Evolutionary conservation across 2,888 invertebrate genomes (phyloP), one percentile per base, ranked within the genome.

Genomic region (Parapristionchus giblindavisi): DNA sequence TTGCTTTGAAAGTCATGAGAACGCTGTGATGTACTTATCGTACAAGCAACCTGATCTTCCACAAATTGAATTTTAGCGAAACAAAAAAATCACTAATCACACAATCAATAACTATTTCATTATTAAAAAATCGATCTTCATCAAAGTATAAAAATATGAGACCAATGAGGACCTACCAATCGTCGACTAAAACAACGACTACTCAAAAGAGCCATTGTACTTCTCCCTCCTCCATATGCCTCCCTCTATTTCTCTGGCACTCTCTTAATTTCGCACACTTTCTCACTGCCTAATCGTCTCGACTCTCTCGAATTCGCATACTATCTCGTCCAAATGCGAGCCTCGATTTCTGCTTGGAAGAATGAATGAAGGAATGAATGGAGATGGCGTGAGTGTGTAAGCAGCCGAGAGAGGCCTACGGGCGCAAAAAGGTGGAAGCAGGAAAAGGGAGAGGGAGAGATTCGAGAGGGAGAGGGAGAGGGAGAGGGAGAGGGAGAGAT

Each of bases 241-340:
- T 60, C 29, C 36, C 2, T 32, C 27, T 32, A n/a, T 34, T 17
- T 61, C 61, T 61, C 34, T 56, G 17, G n/a, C 34, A 27, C 17
- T n/a, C 34, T 32, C n/a, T 61, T 61, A 29, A 61, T 61, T 29
- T 54, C 54, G n/a, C 54, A 27, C 54, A 54, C 24, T 54, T 54
- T 27, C 54, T 29, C 54, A 54, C 14, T 51, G 51, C n/a, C 14
- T 51, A 51, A 14, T 21, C 51, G 51, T 51, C 38, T 29, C 61
- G 34, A 27, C 29, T 21, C 54, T 54, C 54, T 54, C 54, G 11
- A 21, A 27, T 54, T 24, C 54, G 29, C 29, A 24, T 54, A 54
- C 21, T 21, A 54, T 54, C 54, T n/a, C n/a, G n/a, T n/a, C n/a
- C n/a, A n/a, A n/a, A n/a, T n/a, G n/a, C n/a, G n/a, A n/a, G n/a